Percentiles rank a stretch among this genome's conserved stretches.
phyloP scores from a whole-genome alignment of 2,113 vertebrate genomes.

The Ameiurus melas region DNA sequence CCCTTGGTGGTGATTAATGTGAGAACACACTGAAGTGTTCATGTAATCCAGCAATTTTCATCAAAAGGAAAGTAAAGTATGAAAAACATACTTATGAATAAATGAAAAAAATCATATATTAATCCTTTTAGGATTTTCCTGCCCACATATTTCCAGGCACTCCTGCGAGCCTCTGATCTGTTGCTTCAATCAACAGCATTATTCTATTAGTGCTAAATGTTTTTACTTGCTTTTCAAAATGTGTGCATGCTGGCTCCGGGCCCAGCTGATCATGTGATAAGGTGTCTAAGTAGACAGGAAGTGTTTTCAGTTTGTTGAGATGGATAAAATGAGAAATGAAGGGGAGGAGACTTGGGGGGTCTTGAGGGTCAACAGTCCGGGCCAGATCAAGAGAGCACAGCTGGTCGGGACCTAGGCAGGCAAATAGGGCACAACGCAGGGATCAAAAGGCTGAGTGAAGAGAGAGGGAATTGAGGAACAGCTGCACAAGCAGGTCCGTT shows the following conservation, averaged over 20 bases:
- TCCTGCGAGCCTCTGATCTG: neutral
- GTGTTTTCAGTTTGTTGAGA: conserved; percentile 38
- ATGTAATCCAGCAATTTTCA: neutral
- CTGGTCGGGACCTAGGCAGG: conserved; percentile 10
- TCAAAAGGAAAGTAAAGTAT: neutral
- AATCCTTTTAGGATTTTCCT: conserved; percentile 29
- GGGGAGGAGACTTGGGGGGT: conserved; percentile 16
- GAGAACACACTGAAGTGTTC: neutral
- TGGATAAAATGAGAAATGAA: conserved; percentile 37
- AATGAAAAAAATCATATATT: conserved; percentile 5
- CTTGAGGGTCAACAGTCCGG: conserved; percentile 41
- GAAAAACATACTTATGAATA: neutral
- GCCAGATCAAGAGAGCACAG: conserved; percentile 26
- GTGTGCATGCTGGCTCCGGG: conserved; percentile 12
- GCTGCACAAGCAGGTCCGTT: conserved; percentile 45
- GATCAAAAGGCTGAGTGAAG: conserved; percentile 32
- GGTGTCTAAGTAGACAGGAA: conserved; percentile 51
- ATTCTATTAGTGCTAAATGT: conserved; percentile 59
- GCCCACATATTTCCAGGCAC: neutral
- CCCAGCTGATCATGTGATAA: conserved; percentile 48
- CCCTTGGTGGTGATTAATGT: neutral
- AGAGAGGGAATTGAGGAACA: conserved; percentile 47
- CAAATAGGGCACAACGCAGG: conserved; percentile 15
- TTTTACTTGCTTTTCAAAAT: conserved; percentile 48
- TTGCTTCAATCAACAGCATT: conserved; percentile 49